Evolutionary conservation across 2,797 vertebrate genomes (phyloP), one percentile per base, ranked within the genome.

Genomic region (Manis pentadactyla): DNA sequence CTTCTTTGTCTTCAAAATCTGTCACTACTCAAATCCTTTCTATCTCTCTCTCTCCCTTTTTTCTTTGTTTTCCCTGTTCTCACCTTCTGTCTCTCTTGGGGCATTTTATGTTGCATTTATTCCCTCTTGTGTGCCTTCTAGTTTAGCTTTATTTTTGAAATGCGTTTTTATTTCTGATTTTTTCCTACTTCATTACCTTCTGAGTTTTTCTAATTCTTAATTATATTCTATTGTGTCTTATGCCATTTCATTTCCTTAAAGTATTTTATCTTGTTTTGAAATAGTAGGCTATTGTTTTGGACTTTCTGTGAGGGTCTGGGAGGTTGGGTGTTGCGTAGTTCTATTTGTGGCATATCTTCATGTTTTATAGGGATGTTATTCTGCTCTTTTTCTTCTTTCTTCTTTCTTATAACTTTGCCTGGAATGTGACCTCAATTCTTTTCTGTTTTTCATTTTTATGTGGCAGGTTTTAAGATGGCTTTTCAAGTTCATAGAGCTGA

Each of bases 361-460:
- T 83, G 37, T 64, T 73, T 87, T 55, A 46, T 95, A 39, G 59
- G n/a, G 49, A 75, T 68, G 23, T 55, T 75, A 51, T 71, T 82
- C 34, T 61, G 7, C 25, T 84, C 19, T 21, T 55, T 10, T 51
- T n/a, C 46, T 79, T 23, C 3, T 4, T 64, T n/a, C 89, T 84
- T 55, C 79, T 49, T 46, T 92, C 29, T 74, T 86, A 27, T 29
- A 77, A 57, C 25, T 89, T 69, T 74, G 17, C 59, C 12, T 46
- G n/a, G 46, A 31, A 75, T 79, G 94, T 90, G 82, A 53, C 64
- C 39, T 92, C 42, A 29, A 2, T 85, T 25, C 25, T 82, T 90
- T 66, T 53, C 11, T 74, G 27, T 85, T 82, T 86, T 96, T 92
- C 55, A 31, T 88, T 89, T 93, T 90, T 64, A 78, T 64, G 2